Conservation (phyloP, 2,797 vertebrate species). For the Cossypha heuglini region DNA sequence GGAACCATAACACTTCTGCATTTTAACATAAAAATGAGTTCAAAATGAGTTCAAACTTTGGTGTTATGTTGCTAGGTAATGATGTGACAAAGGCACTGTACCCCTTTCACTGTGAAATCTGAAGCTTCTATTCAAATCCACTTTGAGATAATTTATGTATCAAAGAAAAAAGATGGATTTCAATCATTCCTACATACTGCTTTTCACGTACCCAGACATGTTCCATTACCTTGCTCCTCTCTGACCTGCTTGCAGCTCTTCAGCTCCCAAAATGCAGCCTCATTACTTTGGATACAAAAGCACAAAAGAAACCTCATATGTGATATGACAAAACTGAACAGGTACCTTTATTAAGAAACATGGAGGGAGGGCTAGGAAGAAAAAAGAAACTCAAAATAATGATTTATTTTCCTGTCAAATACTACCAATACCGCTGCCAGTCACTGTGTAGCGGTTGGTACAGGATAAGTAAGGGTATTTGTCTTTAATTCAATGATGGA, state of each 20-base stretch:
- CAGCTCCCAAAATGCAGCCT: not conserved
- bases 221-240: not conserved
- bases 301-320: not conserved
- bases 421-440: not conserved
- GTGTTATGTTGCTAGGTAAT: conserved; percentile 5
- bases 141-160: not conserved
- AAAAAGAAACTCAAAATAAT: not conserved
- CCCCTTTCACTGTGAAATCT: not conserved
- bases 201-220: not conserved
- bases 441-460: not conserved
- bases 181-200: not conserved
- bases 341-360: not conserved
- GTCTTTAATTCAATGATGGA: not conserved
- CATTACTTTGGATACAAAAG: not conserved
- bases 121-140: conserved; percentile 5
- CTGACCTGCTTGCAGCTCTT: not conserved
- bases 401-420: not conserved
- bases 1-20: not conserved
- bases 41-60: not conserved
- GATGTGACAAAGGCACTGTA: not conserved
- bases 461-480: not conserved
- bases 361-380: not conserved
- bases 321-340: not conserved
- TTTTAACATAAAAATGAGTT: not conserved
- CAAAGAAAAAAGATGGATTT: conserved; percentile 19